Percentiles rank a stretch among this genome's conserved stretches.
Conservation (phyloP, 2,888 invertebrate genomes). For the Diaprepes abbreviatus region DNA sequence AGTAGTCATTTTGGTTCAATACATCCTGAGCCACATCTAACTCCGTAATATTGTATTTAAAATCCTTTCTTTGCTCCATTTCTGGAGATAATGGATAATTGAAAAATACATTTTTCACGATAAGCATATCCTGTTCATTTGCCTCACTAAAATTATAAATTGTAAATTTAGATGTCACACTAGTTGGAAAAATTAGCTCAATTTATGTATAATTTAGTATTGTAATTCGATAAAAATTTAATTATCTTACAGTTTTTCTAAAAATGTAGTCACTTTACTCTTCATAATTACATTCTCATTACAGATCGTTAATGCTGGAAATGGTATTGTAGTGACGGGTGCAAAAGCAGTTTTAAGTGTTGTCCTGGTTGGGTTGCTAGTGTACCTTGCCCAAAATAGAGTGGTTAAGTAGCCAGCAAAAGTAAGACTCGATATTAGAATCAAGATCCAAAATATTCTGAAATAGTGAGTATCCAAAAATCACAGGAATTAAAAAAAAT, state of each 20-base stretch:
- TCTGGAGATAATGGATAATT: not conserved
- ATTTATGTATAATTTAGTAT: no score
- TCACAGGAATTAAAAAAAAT: not conserved
- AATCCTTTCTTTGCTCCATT: not conserved
- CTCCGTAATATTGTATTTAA: slow-evolving; percentile 51
- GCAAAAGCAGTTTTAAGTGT: slow-evolving; percentile 59
- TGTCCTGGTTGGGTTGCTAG: slow-evolving; percentile 63
- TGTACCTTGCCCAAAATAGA: slow-evolving; percentile 63
- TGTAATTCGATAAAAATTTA: no score
- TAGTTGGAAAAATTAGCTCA: no score
- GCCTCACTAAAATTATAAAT: slow-evolving; percentile 34
- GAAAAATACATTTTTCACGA: not conserved
- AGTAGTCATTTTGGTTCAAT: slow-evolving; percentile 56
- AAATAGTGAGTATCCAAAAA: no score
- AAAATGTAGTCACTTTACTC: slow-evolving; percentile 55
- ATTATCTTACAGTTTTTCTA: slow-evolving; percentile 54
- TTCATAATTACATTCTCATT: slow-evolving; percentile 58
- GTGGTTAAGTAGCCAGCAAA: slow-evolving; percentile 63
- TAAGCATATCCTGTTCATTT: not conserved
- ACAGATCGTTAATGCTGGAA: slow-evolving; percentile 66
- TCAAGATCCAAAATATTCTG: slow-evolving; percentile 61
- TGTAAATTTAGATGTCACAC: no score
- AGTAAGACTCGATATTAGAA: slow-evolving; percentile 55
- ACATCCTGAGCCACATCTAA: slow-evolving; percentile 56
- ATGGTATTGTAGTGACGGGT: slow-evolving; percentile 60